A percentile compares a stretch with the other conserved stretches of the same genome.
phyloP scores from a whole-genome alignment of 1,140 invertebrate genomes.

The Danaus plexippus region DNA sequence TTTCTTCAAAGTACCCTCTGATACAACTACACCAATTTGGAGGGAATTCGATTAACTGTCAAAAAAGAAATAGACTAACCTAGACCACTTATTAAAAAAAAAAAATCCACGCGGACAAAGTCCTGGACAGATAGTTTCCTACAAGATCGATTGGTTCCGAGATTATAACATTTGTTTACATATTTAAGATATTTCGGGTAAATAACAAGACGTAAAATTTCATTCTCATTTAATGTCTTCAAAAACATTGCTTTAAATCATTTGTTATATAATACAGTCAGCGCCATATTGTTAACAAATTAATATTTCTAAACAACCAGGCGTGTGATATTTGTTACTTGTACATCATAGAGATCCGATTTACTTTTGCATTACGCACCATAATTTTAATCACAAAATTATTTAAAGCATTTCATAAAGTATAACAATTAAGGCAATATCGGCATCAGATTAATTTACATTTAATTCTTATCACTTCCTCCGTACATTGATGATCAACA shows the following conservation, averaged over 20 bases:
- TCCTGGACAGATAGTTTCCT: too few species aligned
- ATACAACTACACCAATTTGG: too few species aligned
- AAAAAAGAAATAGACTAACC: too few species aligned
- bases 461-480: too few species aligned
- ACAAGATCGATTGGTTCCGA: too few species aligned
- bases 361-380: constrained; percentile 6
- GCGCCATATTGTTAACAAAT: constrained; percentile 34
- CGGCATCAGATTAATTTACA: constrained; percentile 22
- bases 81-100: too few species aligned
- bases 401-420: constrained; percentile 26
- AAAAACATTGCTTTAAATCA: constrained; percentile 48
- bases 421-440: constrained; percentile 46
- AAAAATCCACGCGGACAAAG: too few species aligned
- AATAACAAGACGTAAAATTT: constrained; percentile 13
- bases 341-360: constrained; percentile 51
- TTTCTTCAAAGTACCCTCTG: too few species aligned
- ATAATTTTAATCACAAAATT: constrained; percentile 19
- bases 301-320: background rate
- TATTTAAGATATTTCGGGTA: too few species aligned
- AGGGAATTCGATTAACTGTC: too few species aligned
- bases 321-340: constrained; percentile 18
- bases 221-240: constrained; percentile 26
- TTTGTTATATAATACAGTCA: constrained; percentile 41
- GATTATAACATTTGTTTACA: too few species aligned
- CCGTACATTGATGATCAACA: too few species aligned